These are phyloP conservation scores for Eulemur rufifrons DNA, from an alignment of 2,113 vertebrate genomes.

Conservation along the genomic window DNA sequence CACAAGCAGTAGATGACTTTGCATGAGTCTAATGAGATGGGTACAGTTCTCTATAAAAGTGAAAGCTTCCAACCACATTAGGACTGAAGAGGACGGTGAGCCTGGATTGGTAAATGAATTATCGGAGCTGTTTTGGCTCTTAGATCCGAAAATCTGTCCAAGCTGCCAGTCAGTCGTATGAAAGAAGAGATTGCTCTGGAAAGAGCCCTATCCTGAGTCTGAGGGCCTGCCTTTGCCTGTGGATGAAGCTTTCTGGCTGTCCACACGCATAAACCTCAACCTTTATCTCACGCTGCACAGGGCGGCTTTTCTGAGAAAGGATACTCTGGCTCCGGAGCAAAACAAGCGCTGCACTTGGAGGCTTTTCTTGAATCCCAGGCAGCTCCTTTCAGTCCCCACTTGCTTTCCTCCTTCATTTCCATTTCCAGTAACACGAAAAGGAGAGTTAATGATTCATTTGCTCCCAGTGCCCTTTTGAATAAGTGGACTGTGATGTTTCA, in stretches of 20 bases:
- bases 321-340: background rate
- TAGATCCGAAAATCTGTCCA: conserved; percentile 52
- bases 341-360: background rate
- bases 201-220: background rate
- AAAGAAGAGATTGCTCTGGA: conserved; percentile 6
- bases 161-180: background rate
- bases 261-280: conserved; percentile 29
- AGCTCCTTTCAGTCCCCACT: conserved; percentile 54
- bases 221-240: background rate
- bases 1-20: conserved; percentile 27
- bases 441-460: conserved; percentile 94
- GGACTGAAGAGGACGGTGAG: conserved; percentile 43
- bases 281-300: conserved; percentile 12
- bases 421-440: conserved; percentile 87
- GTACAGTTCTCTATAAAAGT: background rate
- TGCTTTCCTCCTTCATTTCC: conserved; percentile 78
- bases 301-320: conserved; percentile 26
- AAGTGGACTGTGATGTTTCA: conserved; percentile 83
- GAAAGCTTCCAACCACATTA: conserved; percentile 55
- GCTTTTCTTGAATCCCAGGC: conserved; percentile 42
- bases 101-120: conserved; percentile 57
- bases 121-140: conserved; percentile 56
- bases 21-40: conserved; percentile 44
- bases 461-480: conserved; percentile 88
- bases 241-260: conserved; percentile 46